phyloP scores from a whole-genome alignment of 1,140 invertebrate genomes.

The Drosophila sp. region DNA sequence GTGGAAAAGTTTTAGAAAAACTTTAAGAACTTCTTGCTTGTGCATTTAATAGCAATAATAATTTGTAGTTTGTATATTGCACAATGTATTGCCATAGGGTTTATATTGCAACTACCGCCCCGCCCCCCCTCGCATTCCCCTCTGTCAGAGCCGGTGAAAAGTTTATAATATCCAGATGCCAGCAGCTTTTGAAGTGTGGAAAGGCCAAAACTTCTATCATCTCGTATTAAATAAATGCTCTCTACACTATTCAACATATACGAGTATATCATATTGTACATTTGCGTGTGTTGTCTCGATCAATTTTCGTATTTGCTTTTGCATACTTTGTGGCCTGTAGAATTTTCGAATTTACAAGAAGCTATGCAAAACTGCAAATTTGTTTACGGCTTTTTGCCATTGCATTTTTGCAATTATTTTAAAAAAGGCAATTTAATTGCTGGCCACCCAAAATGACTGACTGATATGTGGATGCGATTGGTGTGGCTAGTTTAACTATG shows the following conservation, averaged over 20 bases:
- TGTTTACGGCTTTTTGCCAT: constrained; percentile 52
- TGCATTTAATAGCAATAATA: constrained; percentile 82
- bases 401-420: constrained; percentile 69
- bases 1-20: constrained; percentile 67
- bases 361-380: constrained; percentile 44
- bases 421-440: constrained; percentile 73
- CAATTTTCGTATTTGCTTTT: constrained; percentile 42
- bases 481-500: constrained; percentile 36
- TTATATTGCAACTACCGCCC: constrained; percentile 20
- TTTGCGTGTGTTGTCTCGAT: constrained; percentile 19
- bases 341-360: constrained; percentile 49
- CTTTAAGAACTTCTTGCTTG: constrained; percentile 70
- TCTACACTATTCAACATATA: not conserved
- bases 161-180: constrained; percentile 73
- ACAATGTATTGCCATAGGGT: constrained; percentile 62
- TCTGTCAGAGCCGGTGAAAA: constrained; percentile 40
- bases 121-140: too few relatives aligned
- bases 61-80: constrained; percentile 74
- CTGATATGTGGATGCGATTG: not conserved
- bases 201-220: constrained; percentile 58
- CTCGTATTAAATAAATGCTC: constrained; percentile 49
- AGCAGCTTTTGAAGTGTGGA: constrained; percentile 59
- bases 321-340: constrained; percentile 54
- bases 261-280: not conserved
- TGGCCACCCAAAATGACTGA: constrained; percentile 25